Evolutionary conservation across 2,888 invertebrate genomes (phyloP).

Genomic region (Nomada fabriciana): DNA sequence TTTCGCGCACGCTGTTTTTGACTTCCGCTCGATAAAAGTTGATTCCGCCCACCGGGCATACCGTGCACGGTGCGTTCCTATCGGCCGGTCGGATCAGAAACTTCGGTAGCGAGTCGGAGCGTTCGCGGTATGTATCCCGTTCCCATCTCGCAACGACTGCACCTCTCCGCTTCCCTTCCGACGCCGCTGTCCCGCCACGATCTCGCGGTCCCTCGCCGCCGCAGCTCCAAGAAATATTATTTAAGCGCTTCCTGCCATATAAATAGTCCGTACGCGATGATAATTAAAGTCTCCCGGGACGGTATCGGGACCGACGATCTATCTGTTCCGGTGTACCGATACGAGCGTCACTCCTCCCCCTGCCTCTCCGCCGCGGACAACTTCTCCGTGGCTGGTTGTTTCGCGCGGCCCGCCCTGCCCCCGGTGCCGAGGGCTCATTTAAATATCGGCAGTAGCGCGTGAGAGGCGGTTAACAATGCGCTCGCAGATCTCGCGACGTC

Average conservation of each 20-base stretch:
- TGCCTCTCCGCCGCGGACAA: not conserved
- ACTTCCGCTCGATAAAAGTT: constrained; percentile 81
- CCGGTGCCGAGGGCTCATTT: constrained; percentile 30
- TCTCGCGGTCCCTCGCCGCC: constrained; percentile 23
- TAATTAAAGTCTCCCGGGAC: constrained; percentile 81
- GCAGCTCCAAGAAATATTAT: constrained; percentile 82
- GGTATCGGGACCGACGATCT: constrained; percentile 75
- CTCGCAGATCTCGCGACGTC: constrained; percentile 35
- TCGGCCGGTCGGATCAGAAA: constrained; percentile 77
- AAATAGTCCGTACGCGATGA: constrained; percentile 82
- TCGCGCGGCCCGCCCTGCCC: constrained; percentile 22
- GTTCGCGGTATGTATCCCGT: constrained; percentile 76
- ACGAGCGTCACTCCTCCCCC: constrained; percentile 29
- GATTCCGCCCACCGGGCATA: constrained; percentile 80
- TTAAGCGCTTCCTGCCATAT: constrained; percentile 84
- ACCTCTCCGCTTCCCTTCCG: constrained; percentile 65
- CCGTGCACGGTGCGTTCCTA: constrained; percentile 61
- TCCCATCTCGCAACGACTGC: constrained; percentile 74
- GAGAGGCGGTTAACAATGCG: constrained; percentile 47
- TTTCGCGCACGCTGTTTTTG: constrained; percentile 79
- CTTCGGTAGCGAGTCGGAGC: constrained; percentile 66
- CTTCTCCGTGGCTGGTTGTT: not conserved
- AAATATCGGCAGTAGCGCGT: constrained; percentile 46
- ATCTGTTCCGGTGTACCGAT: constrained; percentile 69
- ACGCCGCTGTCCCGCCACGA: constrained; percentile 47